phyloP scores from a whole-genome alignment of 1,140 invertebrate species.

The Temnothorax nylanderi region DNA sequence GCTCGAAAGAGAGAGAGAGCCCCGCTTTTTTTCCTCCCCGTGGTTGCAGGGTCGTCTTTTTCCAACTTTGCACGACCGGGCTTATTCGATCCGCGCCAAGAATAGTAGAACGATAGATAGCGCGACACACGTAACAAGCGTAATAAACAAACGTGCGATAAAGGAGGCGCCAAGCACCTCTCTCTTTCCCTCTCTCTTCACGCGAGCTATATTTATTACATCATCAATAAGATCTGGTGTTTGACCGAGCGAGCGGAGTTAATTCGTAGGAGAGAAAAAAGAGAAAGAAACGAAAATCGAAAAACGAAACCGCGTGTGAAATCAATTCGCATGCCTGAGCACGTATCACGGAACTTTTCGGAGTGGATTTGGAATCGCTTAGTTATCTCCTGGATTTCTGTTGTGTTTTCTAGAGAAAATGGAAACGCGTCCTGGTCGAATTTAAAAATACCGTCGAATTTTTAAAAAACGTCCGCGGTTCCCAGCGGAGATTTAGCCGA shows the following conservation, averaged over 20 bases:
- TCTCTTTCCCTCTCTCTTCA: not conserved
- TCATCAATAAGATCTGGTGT: conserved; percentile 6
- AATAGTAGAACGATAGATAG: conserved; percentile 61
- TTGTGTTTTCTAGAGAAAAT: no score
- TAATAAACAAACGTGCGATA: conserved; percentile 62
- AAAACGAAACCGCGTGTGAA: not conserved
- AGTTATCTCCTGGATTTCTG: no score
- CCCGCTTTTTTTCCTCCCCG: conserved; percentile 3
- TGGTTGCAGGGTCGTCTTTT: conserved; percentile 30
- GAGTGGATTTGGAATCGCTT: no score
- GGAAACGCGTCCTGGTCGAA: not conserved
- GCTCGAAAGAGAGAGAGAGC: not conserved
- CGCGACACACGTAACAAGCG: conserved; percentile 65
- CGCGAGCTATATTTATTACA: conserved; percentile 28
- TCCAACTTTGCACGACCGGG: not conserved
- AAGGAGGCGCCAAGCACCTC: conserved; percentile 41
- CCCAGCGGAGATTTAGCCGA: not conserved
- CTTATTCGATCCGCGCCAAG: conserved; percentile 68
- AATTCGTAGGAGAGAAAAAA: not conserved
- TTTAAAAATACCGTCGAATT: conserved; percentile 15
- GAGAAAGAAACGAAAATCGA: not conserved
- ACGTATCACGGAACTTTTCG: no score
- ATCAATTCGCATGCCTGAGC: not conserved
- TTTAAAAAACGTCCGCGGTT: not conserved
- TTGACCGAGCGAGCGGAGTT: not conserved